Percentiles rank a stretch among this genome's conserved stretches.
phyloP scores from a whole-genome alignment of 2,113 vertebrate genomes.

The Catharus fuscescens region DNA sequence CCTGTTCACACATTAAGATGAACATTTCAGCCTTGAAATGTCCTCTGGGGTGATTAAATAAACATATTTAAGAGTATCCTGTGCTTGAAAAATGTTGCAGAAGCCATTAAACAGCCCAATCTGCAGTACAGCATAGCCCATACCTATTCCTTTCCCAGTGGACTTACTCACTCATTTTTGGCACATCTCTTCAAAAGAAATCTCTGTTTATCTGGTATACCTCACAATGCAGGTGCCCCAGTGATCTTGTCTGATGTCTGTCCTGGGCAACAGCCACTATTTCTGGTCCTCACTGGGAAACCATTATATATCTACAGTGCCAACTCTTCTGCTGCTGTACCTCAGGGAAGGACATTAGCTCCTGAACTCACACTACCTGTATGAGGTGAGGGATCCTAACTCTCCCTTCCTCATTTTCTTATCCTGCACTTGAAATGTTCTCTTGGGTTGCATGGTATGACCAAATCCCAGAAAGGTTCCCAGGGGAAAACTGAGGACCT shows the following conservation, averaged over 20 bases:
- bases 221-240: background rate
- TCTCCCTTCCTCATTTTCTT: background rate
- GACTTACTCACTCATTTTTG: background rate
- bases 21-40: background rate
- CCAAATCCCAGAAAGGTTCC: background rate
- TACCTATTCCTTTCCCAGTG: background rate
- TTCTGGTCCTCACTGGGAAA: background rate
- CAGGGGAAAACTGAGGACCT: background rate
- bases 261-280: background rate
- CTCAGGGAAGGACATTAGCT: background rate
- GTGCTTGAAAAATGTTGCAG: background rate
- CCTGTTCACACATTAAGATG: background rate
- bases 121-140: background rate
- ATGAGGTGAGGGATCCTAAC: background rate
- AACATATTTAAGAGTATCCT: background rate
- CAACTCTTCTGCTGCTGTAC: background rate
- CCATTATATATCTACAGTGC: fast-evolving
- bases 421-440: background rate
- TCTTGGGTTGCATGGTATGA: background rate
- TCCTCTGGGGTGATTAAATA: background rate
- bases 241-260: background rate
- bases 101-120: background rate
- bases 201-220: background rate
- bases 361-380: background rate
- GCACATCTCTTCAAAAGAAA: background rate